Conservation (phyloP, 2,888 invertebrate species). For the Geotrupes spiniger region DNA sequence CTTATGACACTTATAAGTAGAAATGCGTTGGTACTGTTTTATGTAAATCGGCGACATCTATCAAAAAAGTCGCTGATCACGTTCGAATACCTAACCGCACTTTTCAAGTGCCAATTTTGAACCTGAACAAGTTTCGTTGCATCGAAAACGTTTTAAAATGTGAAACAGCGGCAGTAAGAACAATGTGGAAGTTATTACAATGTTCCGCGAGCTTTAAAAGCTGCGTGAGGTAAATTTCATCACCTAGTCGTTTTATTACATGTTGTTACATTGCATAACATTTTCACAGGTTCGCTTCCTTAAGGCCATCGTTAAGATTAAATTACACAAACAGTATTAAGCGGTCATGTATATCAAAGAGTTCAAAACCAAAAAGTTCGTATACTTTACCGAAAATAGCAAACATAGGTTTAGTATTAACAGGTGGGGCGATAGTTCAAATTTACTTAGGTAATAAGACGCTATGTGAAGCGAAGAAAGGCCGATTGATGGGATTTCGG, state of each 20-base stretch:
- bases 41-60: conserved; percentile 7
- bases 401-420: conserved; percentile 22
- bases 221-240: conserved; percentile 4
- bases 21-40: too few species aligned
- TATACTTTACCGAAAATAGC: conserved; percentile 15
- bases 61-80: too few species aligned
- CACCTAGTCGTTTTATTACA: background rate
- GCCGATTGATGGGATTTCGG: conserved; percentile 43
- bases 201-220: conserved; percentile 9
- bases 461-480: conserved; percentile 38
- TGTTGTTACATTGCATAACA: conserved; percentile 11
- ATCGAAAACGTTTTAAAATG: background rate
- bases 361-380: conserved; percentile 2
- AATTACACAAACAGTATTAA: background rate
- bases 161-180: too few species aligned
- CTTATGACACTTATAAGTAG: too few species aligned
- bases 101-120: conserved; percentile 4
- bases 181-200: conserved; percentile 13
- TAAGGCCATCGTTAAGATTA: background rate
- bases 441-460: conserved; percentile 31
- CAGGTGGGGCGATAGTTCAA: conserved; percentile 24
- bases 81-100: conserved; percentile 2
- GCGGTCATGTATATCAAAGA: background rate
- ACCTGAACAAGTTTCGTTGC: background rate
- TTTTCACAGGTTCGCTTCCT: conserved; percentile 6